phyloP scores from a whole-genome alignment of 2,888 invertebrate genomes.

The Galerucella nymphaeae region DNA sequence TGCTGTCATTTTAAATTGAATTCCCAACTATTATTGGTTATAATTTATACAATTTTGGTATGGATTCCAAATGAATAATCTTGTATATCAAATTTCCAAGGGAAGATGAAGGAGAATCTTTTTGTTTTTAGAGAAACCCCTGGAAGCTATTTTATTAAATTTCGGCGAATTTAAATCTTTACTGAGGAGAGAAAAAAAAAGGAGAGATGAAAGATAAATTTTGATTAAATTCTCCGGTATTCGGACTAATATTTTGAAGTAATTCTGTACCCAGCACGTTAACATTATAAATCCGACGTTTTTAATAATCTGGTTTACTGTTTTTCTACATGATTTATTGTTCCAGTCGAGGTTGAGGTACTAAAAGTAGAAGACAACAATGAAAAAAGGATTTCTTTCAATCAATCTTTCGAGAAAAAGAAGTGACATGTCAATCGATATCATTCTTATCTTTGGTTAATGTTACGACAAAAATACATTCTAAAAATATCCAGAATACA shows the following conservation, averaged over 20 bases:
- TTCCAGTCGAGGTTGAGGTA: not conserved
- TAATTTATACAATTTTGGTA: not conserved
- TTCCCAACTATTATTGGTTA: not conserved
- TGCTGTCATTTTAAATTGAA: not conserved
- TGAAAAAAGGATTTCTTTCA: no score
- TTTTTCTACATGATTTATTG: not conserved
- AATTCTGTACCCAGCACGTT: constrained; percentile 14
- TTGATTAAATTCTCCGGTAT: constrained; percentile 27
- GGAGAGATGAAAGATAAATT: constrained; percentile 27
- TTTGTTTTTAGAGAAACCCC: constrained; percentile 40
- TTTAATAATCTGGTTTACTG: not conserved
- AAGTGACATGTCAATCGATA: no score
- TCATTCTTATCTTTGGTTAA: no score
- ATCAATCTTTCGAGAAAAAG: no score
- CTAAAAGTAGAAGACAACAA: no score
- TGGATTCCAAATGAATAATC: not conserved
- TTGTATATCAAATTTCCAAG: constrained; percentile 14
- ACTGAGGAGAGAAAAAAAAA: constrained; percentile 6
- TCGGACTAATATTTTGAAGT: constrained; percentile 23
- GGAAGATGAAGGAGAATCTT: constrained; percentile 24
- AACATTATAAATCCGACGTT: constrained; percentile 5
- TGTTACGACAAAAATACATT: no score
- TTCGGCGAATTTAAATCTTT: constrained; percentile 39
- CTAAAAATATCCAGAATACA: no score
- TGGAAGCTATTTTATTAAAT: constrained; percentile 43